Percentiles rank a stretch among this genome's conserved stretches.
Evolutionary conservation across 2,113 vertebrate species (phyloP).

Genomic region (Entelurus aequoreus): DNA sequence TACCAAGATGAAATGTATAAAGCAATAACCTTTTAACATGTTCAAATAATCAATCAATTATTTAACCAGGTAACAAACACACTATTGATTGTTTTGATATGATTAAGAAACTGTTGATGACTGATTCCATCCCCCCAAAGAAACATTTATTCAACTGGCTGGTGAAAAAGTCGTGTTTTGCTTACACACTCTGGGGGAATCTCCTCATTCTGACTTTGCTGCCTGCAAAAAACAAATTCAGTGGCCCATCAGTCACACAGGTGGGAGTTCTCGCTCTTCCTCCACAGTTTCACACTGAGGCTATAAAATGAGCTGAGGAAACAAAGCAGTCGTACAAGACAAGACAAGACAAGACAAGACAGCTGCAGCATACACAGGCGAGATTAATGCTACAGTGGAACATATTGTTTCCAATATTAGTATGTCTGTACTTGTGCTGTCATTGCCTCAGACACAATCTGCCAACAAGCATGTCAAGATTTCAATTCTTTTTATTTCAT

Average conservation of each 20-base stretch:
- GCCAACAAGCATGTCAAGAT: no score
- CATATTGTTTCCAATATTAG: constrained; percentile 32
- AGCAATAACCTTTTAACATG: no score
- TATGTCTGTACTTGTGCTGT: constrained; percentile 11
- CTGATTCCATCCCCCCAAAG: no score
- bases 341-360: constrained; percentile 14
- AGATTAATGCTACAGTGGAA: constrained; percentile 27
- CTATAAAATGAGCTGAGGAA: constrained; percentile 45
- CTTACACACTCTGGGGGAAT: constrained; percentile 37
- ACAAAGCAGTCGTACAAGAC: constrained; percentile 38
- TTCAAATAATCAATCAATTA: no score
- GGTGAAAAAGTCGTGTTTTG: constrained; percentile 28
- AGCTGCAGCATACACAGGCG: constrained; percentile 32
- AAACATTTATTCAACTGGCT: no score
- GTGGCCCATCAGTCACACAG: constrained; percentile 48
- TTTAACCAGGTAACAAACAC: no score
- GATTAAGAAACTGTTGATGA: no score
- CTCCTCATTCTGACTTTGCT: constrained; percentile 52
- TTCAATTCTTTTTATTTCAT: no score
- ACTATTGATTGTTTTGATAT: no score
- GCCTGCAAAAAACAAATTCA: constrained; percentile 47
- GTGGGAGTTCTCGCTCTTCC: constrained; percentile 46
- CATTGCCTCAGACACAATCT: constrained; percentile 13
- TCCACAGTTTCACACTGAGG: constrained; percentile 46
- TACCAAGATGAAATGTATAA: no score